Percentiles rank a stretch among this genome's conserved stretches.
phyloP scores from a whole-genome alignment of 1,140 invertebrate species.

The Arctopsyche grandis region DNA sequence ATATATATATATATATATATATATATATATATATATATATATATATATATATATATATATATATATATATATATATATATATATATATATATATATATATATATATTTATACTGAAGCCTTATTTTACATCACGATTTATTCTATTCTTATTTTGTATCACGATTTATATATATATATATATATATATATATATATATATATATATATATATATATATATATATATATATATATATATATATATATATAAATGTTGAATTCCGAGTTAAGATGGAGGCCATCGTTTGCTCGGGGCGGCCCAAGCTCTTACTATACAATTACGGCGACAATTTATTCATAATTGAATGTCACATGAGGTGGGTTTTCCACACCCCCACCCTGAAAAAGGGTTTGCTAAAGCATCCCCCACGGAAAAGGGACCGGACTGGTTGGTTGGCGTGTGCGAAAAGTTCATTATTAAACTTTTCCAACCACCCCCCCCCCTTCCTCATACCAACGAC shows the following conservation, averaged over 20 bases:
- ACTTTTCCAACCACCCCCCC: no score
- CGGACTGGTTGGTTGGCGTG: no score
- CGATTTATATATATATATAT: no score
- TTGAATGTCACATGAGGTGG: slow-evolving; percentile 13
- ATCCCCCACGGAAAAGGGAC: no score
- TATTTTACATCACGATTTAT: neutral
- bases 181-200: no score
- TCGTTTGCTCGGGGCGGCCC: neutral
- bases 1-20: no score
- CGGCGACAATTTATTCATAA: slow-evolving; percentile 11
- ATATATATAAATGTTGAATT: slow-evolving; percentile 1
- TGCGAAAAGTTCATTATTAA: no score
- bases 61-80: neutral
- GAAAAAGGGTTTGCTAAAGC: slow-evolving; percentile 1
- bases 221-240: no score
- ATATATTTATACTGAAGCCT: neutral
- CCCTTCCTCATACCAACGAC: no score
- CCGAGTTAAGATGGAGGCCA: neutral
- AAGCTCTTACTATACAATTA: neutral
- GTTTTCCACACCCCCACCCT: neutral
- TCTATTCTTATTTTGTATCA: no score
- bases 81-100: neutral
- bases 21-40: no score
- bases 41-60: neutral
- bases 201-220: no score